These are phyloP conservation scores for Siniperca obscura DNA, from an alignment of 2,797 vertebrate genomes.

Conservation along the genomic window DNA sequence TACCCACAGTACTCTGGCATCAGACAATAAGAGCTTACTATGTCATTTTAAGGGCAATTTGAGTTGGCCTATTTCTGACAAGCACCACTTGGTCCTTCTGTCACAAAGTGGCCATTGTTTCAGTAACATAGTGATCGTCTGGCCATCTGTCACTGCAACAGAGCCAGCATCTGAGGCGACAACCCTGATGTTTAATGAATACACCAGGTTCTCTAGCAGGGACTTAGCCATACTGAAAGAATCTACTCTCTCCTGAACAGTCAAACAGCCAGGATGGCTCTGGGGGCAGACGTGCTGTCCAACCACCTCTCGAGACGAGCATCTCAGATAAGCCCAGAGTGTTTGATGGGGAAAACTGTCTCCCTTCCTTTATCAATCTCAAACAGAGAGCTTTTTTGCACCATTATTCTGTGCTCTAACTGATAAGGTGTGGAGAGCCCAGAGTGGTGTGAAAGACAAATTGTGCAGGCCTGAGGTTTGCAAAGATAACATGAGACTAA, in stretches of 20 bases:
- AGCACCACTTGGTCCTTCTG: slow-evolving; percentile 25
- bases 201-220: not conserved
- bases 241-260: slow-evolving; percentile 14
- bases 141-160: slow-evolving; percentile 45
- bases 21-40: slow-evolving; percentile 6
- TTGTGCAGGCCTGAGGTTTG: slow-evolving; percentile 48
- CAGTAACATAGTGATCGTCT: slow-evolving; percentile 8
- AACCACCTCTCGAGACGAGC: slow-evolving; percentile 63
- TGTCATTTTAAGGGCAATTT: slow-evolving; percentile 37
- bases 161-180: slow-evolving; percentile 11
- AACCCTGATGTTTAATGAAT: slow-evolving; percentile 52
- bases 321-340: slow-evolving; percentile 72
- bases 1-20: not conserved
- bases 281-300: slow-evolving; percentile 39
- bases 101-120: slow-evolving; percentile 39
- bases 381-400: slow-evolving; percentile 67
- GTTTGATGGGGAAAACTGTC: slow-evolving; percentile 72
- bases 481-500: slow-evolving; percentile 59
- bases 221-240: not conserved
- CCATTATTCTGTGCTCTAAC: slow-evolving; percentile 69
- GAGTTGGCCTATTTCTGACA: slow-evolving; percentile 31
- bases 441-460: slow-evolving; percentile 65
- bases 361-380: slow-evolving; percentile 78
- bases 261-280: slow-evolving; percentile 38
- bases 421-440: slow-evolving; percentile 74